Conservation (phyloP, 1,140 invertebrate genomes). For the Venustaconcha ellipsiformis region DNA sequence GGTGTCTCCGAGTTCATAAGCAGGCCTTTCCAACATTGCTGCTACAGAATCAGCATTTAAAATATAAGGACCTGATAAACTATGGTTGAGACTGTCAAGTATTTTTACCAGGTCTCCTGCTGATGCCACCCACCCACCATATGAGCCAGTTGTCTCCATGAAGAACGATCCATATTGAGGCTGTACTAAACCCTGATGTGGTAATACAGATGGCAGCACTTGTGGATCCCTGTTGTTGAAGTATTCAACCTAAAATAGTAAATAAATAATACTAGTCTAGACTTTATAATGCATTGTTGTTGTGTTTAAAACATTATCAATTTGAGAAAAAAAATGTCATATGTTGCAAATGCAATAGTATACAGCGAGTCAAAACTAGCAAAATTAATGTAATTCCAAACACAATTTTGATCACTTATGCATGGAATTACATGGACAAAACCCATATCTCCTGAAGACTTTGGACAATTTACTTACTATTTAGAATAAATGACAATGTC, state of each 20-base stretch:
- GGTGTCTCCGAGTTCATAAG: slow-evolving; percentile 36
- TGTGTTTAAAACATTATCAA: too few species aligned
- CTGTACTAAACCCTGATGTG: slow-evolving; percentile 29
- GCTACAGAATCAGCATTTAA: slow-evolving; percentile 25
- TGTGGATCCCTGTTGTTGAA: slow-evolving; percentile 48
- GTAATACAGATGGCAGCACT: slow-evolving; percentile 37
- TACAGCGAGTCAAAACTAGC: too few species aligned
- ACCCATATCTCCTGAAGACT: too few species aligned
- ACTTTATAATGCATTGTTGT: too few species aligned
- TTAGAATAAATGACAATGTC: too few species aligned
- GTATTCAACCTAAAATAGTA: slow-evolving; percentile 56
- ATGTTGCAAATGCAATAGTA: too few species aligned
- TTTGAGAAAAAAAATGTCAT: too few species aligned
- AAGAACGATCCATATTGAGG: slow-evolving; percentile 60
- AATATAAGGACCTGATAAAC: slow-evolving; percentile 2
- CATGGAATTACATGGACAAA: too few species aligned
- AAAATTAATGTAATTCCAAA: too few species aligned
- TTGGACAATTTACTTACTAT: too few species aligned
- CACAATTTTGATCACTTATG: too few species aligned
- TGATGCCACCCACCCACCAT: slow-evolving; percentile 56
- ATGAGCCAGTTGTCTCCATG: slow-evolving; percentile 56
- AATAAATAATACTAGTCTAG: too few species aligned
- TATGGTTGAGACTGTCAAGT: slow-evolving; percentile 37
- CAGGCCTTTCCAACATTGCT: slow-evolving; percentile 46
- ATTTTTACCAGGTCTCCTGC: slow-evolving; percentile 45